These are phyloP conservation scores for Lepidurus couesii DNA, from an alignment of 1,140 invertebrate species.

Conservation along the genomic window DNA sequence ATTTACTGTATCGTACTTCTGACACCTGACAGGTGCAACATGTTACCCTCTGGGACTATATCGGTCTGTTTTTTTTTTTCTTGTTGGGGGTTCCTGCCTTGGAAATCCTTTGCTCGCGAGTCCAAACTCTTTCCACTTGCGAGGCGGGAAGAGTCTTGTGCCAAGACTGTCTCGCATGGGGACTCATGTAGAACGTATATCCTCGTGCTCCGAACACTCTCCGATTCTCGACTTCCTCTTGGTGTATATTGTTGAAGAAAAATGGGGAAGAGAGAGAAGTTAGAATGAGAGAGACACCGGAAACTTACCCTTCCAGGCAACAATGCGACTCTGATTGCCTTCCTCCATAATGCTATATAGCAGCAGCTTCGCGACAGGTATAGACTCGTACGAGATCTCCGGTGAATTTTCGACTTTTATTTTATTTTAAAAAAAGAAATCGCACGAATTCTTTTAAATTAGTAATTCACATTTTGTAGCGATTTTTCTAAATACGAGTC, in stretches of 20 bases:
- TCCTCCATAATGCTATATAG: not conserved
- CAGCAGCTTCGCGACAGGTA: not conserved
- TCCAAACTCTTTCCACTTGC: not conserved
- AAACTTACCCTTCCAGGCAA: conserved; percentile 9
- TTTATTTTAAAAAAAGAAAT: too few species aligned
- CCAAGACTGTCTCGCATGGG: conserved; percentile 16
- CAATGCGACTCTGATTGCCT: conserved; percentile 10
- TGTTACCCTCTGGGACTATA: not conserved
- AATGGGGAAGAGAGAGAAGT: not conserved
- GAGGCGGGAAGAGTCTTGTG: conserved; percentile 4
- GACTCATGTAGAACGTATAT: conserved; percentile 19
- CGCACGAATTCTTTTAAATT: too few species aligned
- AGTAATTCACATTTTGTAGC: too few species aligned
- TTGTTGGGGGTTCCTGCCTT: not conserved
- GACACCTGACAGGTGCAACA: conserved; percentile 17
- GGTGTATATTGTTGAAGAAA: not conserved
- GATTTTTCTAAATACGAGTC: too few species aligned
- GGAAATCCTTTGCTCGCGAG: not conserved
- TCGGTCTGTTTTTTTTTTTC: not conserved
- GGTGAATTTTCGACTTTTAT: too few species aligned
- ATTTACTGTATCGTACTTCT: conserved; percentile 7
- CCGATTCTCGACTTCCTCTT: conserved; percentile 14
- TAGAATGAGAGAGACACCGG: conserved; percentile 7
- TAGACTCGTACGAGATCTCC: not conserved
- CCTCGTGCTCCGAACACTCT: conserved; percentile 15